Evolutionary conservation across 2,888 invertebrate genomes (phyloP).

Genomic region (Cosmia pyralina): DNA sequence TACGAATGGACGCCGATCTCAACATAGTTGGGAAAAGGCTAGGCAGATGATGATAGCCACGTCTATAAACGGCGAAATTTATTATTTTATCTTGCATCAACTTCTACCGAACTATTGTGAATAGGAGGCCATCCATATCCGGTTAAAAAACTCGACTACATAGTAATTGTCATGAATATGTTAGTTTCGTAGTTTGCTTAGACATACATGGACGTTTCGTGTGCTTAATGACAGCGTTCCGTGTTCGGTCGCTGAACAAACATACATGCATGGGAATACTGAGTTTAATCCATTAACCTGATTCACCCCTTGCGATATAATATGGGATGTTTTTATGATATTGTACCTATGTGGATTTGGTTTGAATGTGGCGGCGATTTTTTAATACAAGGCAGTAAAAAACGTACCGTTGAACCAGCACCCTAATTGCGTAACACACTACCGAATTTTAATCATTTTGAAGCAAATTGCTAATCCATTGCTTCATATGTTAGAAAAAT

Average conservation of each 20-base stretch:
- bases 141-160: neutral
- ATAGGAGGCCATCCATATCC: neutral
- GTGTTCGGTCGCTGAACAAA: conserved; percentile 18
- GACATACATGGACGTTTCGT: conserved; percentile 29
- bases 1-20: no score
- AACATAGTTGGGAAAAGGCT: no score
- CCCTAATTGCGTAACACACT: no score
- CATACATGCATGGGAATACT: conserved; percentile 1
- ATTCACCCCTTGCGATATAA: neutral
- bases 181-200: conserved; percentile 12
- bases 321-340: neutral
- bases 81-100: neutral
- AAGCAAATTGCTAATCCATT: no score
- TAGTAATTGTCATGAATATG: conserved; percentile 20
- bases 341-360: no score
- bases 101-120: neutral
- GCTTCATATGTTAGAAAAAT: no score
- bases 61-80: neutral
- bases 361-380: no score
- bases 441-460: no score
- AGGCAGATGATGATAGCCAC: no score
- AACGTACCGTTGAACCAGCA: no score
- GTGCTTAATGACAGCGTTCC: conserved; percentile 32
- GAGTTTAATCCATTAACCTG: conserved; percentile 17
- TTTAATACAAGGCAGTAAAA: no score